phyloP scores from a whole-genome alignment of 2,888 invertebrate species.

The Napeogenes sylphis region DNA sequence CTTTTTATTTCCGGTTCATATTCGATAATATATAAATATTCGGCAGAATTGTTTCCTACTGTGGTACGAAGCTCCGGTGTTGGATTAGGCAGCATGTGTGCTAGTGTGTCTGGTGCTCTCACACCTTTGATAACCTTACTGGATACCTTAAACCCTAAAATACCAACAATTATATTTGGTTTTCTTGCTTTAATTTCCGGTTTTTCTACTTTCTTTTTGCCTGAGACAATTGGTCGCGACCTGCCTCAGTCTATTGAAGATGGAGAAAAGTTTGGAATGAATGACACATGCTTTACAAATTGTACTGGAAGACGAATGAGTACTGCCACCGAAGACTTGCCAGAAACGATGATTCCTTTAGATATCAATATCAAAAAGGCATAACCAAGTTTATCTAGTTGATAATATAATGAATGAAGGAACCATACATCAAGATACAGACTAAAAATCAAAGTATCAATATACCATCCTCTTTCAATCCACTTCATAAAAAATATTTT shows the following conservation, averaged over 20 bases:
- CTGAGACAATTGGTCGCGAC: constrained; percentile 88
- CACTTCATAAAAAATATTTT: too few relatives aligned
- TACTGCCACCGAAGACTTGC: constrained; percentile 52
- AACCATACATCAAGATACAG: too few relatives aligned
- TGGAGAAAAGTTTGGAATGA: constrained; percentile 89
- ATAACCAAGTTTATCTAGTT: constrained; percentile 26
- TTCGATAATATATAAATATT: constrained; percentile 91
- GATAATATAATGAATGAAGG: too few relatives aligned
- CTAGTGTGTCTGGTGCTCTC: constrained; percentile 87
- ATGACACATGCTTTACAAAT: constrained; percentile 88
- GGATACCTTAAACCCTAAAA: constrained; percentile 86
- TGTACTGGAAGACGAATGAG: constrained; percentile 74
- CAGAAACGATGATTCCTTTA: constrained; percentile 68
- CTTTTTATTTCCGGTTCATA: constrained; percentile 90
- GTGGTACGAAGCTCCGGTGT: constrained; percentile 90
- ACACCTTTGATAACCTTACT: constrained; percentile 87
- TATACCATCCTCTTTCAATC: too few relatives aligned
- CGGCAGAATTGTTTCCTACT: constrained; percentile 91
- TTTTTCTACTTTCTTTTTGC: constrained; percentile 83
- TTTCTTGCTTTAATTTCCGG: constrained; percentile 85
- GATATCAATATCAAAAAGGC: constrained; percentile 57
- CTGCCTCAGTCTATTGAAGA: constrained; percentile 91
- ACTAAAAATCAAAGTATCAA: too few relatives aligned
- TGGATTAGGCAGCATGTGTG: constrained; percentile 90
- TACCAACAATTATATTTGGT: constrained; percentile 88